phyloP scores from a whole-genome alignment of 2,888 invertebrate genomes.

The Ernsta delagoae region DNA sequence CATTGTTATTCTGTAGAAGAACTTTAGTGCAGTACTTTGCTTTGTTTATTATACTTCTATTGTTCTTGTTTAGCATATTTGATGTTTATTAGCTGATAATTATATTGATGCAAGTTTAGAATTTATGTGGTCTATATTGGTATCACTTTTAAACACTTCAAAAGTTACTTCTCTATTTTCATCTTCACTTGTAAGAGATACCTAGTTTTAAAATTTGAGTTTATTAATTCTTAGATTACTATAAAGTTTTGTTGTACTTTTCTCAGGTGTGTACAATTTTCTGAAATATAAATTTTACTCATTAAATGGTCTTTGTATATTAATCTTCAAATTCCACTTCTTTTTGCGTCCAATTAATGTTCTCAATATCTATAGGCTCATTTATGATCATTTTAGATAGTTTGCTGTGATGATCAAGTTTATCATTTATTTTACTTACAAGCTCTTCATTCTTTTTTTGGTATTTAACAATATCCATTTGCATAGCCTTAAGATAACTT shows the following conservation, averaged over 20 bases:
- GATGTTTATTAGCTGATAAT: slow-evolving; percentile 58
- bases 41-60: slow-evolving; percentile 38
- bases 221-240: slow-evolving; percentile 64
- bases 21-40: slow-evolving; percentile 38
- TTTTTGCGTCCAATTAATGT: slow-evolving; percentile 60
- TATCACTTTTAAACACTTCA: slow-evolving; percentile 61
- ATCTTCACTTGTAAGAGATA: slow-evolving; percentile 68
- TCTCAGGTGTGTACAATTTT: slow-evolving; percentile 83
- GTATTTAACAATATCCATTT: slow-evolving; percentile 75
- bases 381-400: slow-evolving; percentile 51
- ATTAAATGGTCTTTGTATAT: slow-evolving; percentile 60
- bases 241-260: slow-evolving; percentile 79
- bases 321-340: slow-evolving; percentile 56
- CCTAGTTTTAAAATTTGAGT: slow-evolving; percentile 64
- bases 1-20: slow-evolving; percentile 40
- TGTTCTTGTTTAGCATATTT: slow-evolving; percentile 47
- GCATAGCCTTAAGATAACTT: slow-evolving; percentile 71
- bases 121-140: slow-evolving; percentile 58
- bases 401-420: slow-evolving; percentile 62
- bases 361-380: slow-evolving; percentile 53
- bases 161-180: slow-evolving; percentile 70
- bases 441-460: slow-evolving; percentile 74
- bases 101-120: slow-evolving; percentile 63
- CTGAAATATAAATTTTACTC: slow-evolving; percentile 83
- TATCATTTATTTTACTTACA: slow-evolving; percentile 60